phyloP scores from a whole-genome alignment of 1,140 invertebrate genomes.

The Eueides isabella region DNA sequence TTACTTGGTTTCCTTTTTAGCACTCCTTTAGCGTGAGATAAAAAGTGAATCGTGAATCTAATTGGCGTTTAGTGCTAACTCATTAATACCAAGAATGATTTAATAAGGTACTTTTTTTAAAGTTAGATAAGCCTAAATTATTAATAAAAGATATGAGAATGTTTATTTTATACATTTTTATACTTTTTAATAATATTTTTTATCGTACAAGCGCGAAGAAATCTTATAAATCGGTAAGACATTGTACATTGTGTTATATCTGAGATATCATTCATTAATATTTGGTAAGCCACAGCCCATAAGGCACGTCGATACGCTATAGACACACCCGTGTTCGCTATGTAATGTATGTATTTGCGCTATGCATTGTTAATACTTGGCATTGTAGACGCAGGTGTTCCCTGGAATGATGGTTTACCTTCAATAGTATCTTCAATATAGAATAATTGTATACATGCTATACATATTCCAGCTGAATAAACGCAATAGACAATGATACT shows the following conservation, averaged over 20 bases:
- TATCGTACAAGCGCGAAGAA: background rate
- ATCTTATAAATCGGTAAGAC: background rate
- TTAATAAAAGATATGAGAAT: background rate
- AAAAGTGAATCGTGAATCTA: slow-evolving; percentile 13
- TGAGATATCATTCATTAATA: background rate
- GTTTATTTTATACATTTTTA: no score
- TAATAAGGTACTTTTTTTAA: background rate
- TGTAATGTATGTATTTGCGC: background rate
- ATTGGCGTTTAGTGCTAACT: slow-evolving; percentile 20
- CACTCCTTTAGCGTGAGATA: slow-evolving; percentile 3
- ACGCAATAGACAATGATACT: no score
- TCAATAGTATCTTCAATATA: background rate
- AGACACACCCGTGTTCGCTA: background rate
- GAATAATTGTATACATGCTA: background rate
- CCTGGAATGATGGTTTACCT: slow-evolving; percentile 3
- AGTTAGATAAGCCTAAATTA: background rate
- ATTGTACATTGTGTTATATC: background rate
- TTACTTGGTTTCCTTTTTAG: slow-evolving; percentile 22
- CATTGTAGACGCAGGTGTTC: slow-evolving; percentile 13
- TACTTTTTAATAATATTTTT: background rate
- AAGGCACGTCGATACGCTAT: background rate
- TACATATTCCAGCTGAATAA: background rate
- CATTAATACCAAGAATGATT: slow-evolving; percentile 18
- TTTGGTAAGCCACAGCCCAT: background rate
- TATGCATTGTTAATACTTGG: slow-evolving; percentile 7